phyloP scores from a whole-genome alignment of 2,888 invertebrate genomes.

The Caenorhabditis parvicauda region DNA sequence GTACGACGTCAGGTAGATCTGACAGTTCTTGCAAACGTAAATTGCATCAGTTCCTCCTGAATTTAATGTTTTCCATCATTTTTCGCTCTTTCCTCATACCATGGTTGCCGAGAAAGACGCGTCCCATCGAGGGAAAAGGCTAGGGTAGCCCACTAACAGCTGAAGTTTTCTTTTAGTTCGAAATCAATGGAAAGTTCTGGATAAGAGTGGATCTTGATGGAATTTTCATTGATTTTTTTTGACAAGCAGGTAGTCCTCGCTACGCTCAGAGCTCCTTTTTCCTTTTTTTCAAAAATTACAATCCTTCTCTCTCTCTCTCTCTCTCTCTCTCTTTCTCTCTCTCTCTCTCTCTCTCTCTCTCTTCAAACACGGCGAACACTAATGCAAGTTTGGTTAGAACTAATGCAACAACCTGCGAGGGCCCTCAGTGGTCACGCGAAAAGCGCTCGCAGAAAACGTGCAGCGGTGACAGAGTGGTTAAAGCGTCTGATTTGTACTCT shows the following conservation, averaged over 20 bases:
- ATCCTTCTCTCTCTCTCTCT: background rate
- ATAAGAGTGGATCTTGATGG: no score
- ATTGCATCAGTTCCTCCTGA: conserved; percentile 9
- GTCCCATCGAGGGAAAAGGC: conserved; percentile 10
- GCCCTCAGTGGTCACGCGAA: no score
- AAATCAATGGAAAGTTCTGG: no score
- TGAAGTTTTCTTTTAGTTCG: no score
- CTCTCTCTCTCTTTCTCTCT: background rate
- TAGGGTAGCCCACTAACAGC: background rate
- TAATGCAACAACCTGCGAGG: no score
- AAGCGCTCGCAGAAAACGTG: no score
- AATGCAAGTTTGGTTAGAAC: no score
- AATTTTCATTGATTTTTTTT: no score
- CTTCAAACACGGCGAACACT: no score
- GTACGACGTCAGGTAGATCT: conserved; percentile 14
- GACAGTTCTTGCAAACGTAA: conserved; percentile 13
- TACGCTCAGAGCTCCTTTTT: conserved; percentile 1
- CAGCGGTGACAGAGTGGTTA: no score
- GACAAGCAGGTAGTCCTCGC: no score
- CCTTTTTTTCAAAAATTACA: background rate
- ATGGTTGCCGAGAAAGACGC: conserved; percentile 6
- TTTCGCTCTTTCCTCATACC: conserved; percentile 1
- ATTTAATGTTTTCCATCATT: background rate
- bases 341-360: background rate
- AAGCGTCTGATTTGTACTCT: no score